These are phyloP conservation scores for Ispidina picta DNA, from an alignment of 2,797 vertebrate species.

Conservation along the genomic window DNA sequence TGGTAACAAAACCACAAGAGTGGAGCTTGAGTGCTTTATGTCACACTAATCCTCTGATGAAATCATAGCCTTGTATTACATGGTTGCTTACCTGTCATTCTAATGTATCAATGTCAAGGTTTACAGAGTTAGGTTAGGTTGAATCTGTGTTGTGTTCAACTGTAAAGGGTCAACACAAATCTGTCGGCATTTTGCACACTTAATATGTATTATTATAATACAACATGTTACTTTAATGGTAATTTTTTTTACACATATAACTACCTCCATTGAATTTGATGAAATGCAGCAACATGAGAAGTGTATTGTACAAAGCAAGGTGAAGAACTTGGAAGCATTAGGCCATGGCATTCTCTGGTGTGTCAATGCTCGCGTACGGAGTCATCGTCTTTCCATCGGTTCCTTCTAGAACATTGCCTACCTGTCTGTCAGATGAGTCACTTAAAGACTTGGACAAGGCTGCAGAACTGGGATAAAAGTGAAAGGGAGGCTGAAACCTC, in stretches of 20 bases:
- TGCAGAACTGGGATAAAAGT: conserved; percentile 64
- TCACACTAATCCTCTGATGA: conserved; percentile 65
- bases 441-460: conserved; percentile 65
- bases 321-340: conserved; percentile 64
- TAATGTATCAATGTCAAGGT: conserved; percentile 76
- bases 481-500: conserved; percentile 59
- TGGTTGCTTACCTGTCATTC: conserved; percentile 71
- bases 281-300: conserved; percentile 82
- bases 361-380: conserved; percentile 72
- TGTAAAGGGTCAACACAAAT: conserved; percentile 84
- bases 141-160: conserved; percentile 80
- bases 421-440: conserved; percentile 73
- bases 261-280: conserved; percentile 95
- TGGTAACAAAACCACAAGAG: conserved; percentile 49
- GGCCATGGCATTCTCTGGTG: conserved; percentile 74
- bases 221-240: conserved; percentile 84
- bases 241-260: conserved; percentile 87
- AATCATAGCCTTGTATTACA: conserved; percentile 69
- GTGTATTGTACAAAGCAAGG: conserved; percentile 77
- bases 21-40: conserved; percentile 66
- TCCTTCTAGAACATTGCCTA: conserved; percentile 62
- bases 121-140: conserved; percentile 80
- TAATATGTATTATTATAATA: conserved; percentile 84
- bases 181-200: conserved; percentile 86
- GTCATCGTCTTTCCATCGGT: conserved; percentile 74